Conservation (phyloP, 2,797 vertebrate genomes). For the Euthynnus affinis region DNA sequence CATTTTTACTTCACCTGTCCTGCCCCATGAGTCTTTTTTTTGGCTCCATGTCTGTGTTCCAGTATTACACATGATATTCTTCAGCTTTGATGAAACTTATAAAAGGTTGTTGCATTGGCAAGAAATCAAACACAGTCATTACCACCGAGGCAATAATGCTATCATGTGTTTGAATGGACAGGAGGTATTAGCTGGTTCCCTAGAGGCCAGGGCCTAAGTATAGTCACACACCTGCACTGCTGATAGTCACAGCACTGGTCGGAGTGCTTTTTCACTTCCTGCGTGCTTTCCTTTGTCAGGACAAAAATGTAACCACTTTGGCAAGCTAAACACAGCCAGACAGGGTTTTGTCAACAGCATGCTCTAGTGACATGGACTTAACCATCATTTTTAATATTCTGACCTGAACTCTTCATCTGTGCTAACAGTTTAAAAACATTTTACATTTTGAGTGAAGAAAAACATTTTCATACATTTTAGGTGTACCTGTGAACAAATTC, state of each 20-base stretch:
- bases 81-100: conserved; percentile 7
- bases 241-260: conserved; percentile 16
- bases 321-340: neutral
- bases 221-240: conserved; percentile 19
- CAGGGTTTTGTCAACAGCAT: neutral
- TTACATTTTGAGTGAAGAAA: neutral
- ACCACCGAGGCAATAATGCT: conserved; percentile 20
- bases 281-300: conserved; percentile 4
- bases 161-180: conserved; percentile 16
- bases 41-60: neutral
- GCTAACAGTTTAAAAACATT: conserved; percentile 34
- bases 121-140: conserved; percentile 19
- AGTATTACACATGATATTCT: neutral
- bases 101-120: conserved; percentile 21
- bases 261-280: neutral
- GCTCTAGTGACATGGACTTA: neutral
- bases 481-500: neutral
- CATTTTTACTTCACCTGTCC: too few species aligned
- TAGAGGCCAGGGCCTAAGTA: neutral
- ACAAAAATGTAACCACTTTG: conserved; percentile 1
- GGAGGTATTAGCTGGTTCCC: conserved; percentile 13
- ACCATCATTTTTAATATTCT: neutral
- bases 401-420: neutral
- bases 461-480: neutral
- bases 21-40: neutral